Evolutionary conservation across 2,888 invertebrate species (phyloP).

Genomic region (Sepiola atlantica): DNA sequence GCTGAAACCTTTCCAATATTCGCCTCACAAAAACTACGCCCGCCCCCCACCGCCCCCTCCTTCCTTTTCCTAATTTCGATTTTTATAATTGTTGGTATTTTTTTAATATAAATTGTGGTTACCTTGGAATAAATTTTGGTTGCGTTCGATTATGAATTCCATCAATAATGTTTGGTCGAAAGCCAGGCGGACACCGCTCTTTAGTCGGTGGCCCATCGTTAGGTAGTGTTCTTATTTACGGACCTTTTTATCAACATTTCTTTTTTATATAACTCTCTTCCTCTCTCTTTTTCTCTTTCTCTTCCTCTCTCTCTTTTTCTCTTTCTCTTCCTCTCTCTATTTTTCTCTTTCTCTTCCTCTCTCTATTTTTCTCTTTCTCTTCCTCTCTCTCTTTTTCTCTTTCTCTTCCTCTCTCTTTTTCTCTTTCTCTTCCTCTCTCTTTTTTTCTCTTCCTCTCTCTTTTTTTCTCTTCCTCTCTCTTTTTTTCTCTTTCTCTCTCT

Average conservation of each 20-base stretch:
- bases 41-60: too few relatives aligned
- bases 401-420: not conserved
- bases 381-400: not conserved
- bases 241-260: too few relatives aligned
- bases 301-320: not conserved
- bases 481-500: not conserved
- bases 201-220: too few relatives aligned
- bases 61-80: too few relatives aligned
- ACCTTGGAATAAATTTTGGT: not conserved
- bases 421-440: not conserved
- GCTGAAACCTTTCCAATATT: too few relatives aligned
- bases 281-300: not conserved
- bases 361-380: not conserved
- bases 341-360: not conserved
- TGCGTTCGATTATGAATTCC: not conserved
- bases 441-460: not conserved
- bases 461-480: not conserved
- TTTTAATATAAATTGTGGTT: too few relatives aligned
- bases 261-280: too few relatives aligned
- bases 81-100: too few relatives aligned
- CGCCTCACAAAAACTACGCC: too few relatives aligned
- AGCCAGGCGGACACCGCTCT: too few relatives aligned
- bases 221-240: too few relatives aligned
- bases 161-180: not conserved
- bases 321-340: not conserved